Conservation (phyloP, 2,888 invertebrate species). For the Lithophane leautieri region DNA sequence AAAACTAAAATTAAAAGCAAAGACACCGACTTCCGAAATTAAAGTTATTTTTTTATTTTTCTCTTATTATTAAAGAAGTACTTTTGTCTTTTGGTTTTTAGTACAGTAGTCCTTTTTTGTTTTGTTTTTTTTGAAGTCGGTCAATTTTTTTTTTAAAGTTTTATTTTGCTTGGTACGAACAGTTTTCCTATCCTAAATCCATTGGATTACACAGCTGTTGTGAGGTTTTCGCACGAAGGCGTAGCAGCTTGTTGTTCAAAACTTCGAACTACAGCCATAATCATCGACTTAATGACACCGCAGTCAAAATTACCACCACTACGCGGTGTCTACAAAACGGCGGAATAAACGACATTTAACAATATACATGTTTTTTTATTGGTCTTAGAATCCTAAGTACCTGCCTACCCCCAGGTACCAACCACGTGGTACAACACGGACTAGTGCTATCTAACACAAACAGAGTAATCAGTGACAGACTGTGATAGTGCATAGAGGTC, state of each 20-base stretch:
- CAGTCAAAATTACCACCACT: neutral
- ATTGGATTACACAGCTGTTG: neutral
- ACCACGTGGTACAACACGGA: slow-evolving; percentile 10
- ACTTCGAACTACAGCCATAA: neutral
- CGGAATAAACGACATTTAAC: neutral
- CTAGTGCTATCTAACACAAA: slow-evolving; percentile 32
- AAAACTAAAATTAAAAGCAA: no score
- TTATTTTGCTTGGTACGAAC: neutral
- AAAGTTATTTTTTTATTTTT: no score
- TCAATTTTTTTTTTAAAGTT: no score
- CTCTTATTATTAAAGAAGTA: no score
- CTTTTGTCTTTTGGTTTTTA: no score
- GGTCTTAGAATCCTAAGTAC: neutral
- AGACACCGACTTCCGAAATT: no score
- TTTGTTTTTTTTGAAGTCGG: no score
- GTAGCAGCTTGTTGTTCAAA: neutral
- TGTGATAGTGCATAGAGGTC: slow-evolving; percentile 52
- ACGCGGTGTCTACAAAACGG: neutral
- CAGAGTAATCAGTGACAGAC: slow-evolving; percentile 44
- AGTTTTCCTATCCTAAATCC: neutral
- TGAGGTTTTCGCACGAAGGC: neutral
- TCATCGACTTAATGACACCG: no score
- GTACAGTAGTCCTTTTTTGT: no score
- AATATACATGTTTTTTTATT: neutral
- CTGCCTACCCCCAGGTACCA: neutral